These are phyloP conservation scores for Perdix hodgsoniae DNA, from an alignment of 2,797 vertebrate species.

Conservation along the genomic window DNA sequence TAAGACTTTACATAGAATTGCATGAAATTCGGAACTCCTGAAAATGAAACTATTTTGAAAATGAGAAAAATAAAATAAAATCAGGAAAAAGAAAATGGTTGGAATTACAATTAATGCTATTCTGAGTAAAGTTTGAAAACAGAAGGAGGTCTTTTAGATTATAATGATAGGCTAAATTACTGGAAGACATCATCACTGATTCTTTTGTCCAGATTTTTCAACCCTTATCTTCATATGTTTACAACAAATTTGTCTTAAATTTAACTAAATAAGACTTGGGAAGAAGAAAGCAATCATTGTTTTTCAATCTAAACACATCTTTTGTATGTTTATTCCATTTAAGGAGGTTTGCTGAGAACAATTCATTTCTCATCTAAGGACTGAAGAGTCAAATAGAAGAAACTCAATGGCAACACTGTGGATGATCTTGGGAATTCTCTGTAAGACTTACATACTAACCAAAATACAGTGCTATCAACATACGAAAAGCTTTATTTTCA, in stretches of 20 bases:
- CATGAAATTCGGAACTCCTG: not conserved
- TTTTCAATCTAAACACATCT: not conserved
- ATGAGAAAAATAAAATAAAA: not conserved
- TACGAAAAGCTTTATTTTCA: not conserved
- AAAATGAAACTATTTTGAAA: not conserved
- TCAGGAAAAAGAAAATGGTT: not conserved
- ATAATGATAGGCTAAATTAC: not conserved
- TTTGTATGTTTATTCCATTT: not conserved
- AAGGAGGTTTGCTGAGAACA: not conserved
- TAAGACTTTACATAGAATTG: not conserved
- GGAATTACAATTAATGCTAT: not conserved
- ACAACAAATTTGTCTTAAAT: not conserved
- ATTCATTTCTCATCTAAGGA: not conserved
- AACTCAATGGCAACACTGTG: not conserved
- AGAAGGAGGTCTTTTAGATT: not conserved
- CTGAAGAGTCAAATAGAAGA: not conserved
- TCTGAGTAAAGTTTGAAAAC: not conserved
- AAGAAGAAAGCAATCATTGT: not conserved
- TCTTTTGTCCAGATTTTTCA: not conserved
- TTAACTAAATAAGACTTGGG: not conserved
- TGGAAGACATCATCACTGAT: rapidly evolving
- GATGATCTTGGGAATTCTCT: not conserved
- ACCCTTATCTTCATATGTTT: not conserved
- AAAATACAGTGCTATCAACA: not conserved
- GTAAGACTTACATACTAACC: not conserved